Evolutionary conservation across 2,113 vertebrate genomes (phyloP).

Genomic region (Lasiurus cinereus): DNA sequence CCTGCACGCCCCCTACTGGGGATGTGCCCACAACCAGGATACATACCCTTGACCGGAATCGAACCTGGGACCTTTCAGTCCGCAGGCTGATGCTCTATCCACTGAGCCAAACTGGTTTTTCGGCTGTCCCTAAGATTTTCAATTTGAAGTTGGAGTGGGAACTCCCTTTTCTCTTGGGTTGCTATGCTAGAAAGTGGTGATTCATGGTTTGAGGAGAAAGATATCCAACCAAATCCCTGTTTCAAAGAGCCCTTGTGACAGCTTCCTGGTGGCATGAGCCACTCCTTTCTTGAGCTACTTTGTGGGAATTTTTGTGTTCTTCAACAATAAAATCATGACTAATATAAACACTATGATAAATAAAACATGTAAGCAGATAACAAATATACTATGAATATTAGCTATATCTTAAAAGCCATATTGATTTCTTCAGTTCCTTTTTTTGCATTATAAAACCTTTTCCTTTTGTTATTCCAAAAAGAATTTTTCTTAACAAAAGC

Average conservation of each 20-base stretch:
- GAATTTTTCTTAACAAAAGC: slow-evolving; percentile 50
- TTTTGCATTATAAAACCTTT: slow-evolving; percentile 16
- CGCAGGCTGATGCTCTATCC: no score
- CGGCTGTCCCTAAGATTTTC: neutral
- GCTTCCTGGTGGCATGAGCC: neutral
- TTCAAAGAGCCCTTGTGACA: neutral
- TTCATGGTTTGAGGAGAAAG: neutral
- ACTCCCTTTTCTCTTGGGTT: neutral
- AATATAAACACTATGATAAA: slow-evolving; percentile 28
- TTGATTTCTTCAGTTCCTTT: neutral
- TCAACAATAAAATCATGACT: neutral
- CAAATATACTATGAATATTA: neutral
- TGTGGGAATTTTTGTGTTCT: neutral
- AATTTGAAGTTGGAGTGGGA: neutral
- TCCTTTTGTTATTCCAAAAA: slow-evolving; percentile 37
- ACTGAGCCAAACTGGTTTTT: no score
- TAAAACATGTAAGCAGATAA: slow-evolving; percentile 21
- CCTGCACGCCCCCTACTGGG: no score
- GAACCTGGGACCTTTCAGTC: no score
- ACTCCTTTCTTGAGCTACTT: neutral
- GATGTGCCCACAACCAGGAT: no score
- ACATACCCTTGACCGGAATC: no score
- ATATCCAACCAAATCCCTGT: neutral
- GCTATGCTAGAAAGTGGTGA: neutral
- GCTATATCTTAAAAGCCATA: slow-evolving; percentile 19